phyloP scores from a whole-genome alignment of 2,113 vertebrate species.

The Callionymus lyra region DNA sequence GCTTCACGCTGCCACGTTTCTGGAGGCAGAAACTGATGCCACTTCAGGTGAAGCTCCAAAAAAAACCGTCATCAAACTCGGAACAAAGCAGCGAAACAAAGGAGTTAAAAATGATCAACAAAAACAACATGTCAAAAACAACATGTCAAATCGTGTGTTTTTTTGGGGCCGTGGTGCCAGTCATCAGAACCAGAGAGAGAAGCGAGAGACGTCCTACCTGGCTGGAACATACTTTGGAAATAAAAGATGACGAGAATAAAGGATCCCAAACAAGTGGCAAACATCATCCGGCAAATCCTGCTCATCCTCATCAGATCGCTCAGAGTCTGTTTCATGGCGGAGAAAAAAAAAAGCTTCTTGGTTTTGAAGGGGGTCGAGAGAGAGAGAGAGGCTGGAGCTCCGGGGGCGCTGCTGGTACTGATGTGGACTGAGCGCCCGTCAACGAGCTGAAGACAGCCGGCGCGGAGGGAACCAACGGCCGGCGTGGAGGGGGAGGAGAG shows the following conservation, averaged over 20 bases:
- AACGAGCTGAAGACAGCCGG: slow-evolving; percentile 34
- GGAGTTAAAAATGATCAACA: no score
- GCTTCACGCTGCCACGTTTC: no score
- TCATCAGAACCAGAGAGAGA: slow-evolving; percentile 2
- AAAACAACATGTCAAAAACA: no score
- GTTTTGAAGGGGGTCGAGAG: slow-evolving; percentile 12
- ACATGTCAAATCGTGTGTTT: neutral
- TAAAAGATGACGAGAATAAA: slow-evolving; percentile 97
- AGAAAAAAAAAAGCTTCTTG: slow-evolving; percentile 17
- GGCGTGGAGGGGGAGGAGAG: slow-evolving; percentile 8
- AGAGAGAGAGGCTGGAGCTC: slow-evolving; percentile 12
- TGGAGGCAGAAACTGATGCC: no score
- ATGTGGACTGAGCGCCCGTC: slow-evolving; percentile 47
- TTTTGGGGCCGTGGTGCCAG: slow-evolving; percentile 3
- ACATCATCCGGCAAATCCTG: slow-evolving; percentile 88
- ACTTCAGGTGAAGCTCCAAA: no score
- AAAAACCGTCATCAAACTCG: no score
- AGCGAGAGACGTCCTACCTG: slow-evolving; percentile 75
- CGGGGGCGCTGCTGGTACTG: slow-evolving; percentile 49
- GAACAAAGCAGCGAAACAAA: no score
- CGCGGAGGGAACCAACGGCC: slow-evolving; percentile 55
- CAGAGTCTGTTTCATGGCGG: slow-evolving; percentile 84
- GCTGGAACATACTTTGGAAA: slow-evolving; percentile 99
- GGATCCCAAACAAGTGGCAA: slow-evolving; percentile 94
- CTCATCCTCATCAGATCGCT: slow-evolving; percentile 92